Conservation (phyloP, 2,113 vertebrate species). For the Triplophysa tibetana region DNA sequence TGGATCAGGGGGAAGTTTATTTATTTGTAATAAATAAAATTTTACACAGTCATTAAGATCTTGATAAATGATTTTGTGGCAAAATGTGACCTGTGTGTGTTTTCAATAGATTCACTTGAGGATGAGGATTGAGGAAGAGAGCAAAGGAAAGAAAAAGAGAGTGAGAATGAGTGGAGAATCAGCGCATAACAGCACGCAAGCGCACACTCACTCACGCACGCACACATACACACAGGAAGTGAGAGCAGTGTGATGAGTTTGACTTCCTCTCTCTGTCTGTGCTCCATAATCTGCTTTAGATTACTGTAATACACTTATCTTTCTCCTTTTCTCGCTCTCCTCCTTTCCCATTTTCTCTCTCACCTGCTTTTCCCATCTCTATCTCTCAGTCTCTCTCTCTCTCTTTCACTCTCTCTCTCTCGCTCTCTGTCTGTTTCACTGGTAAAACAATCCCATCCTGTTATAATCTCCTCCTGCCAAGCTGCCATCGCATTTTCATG, state of each 20-base stretch:
- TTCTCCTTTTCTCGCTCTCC: conserved; percentile 37
- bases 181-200: neutral
- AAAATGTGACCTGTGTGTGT: neutral
- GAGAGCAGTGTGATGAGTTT: conserved; percentile 50
- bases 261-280: conserved; percentile 57
- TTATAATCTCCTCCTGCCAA: conserved; percentile 48
- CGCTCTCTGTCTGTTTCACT: neutral
- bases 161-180: conserved; percentile 1
- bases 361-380: neutral
- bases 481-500: conserved; percentile 42
- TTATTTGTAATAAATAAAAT: no score
- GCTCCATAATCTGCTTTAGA: conserved; percentile 62
- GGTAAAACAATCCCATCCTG: conserved; percentile 39
- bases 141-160: neutral
- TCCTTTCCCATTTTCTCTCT: conserved; percentile 22
- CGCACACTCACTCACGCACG: no score
- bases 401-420: no score
- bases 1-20: no score
- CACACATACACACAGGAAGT: conserved; percentile 26
- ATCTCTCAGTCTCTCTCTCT: neutral
- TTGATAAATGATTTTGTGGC: neutral
- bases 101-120: neutral
- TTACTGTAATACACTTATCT: conserved; percentile 59
- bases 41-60: no score
- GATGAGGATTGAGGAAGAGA: neutral